Evolutionary conservation across 2,113 vertebrate species (phyloP).

Genomic region (Tenrec ecaudatus): DNA sequence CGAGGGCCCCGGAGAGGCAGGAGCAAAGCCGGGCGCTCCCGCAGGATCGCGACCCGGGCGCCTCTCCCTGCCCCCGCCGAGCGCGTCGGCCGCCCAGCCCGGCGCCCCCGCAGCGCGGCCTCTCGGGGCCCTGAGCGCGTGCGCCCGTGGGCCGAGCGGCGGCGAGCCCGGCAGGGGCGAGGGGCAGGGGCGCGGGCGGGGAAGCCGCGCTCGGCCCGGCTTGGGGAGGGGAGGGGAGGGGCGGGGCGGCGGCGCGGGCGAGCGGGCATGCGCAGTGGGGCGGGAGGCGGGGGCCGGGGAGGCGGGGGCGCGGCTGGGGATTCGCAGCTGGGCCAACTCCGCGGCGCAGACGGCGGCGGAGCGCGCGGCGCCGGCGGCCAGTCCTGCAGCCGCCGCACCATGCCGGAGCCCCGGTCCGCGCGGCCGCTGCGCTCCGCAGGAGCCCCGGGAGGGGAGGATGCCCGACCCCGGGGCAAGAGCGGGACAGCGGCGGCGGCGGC

Average conservation of each 20-base stretch:
- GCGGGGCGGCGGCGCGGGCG: background rate
- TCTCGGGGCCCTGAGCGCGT: background rate
- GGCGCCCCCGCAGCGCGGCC: background rate
- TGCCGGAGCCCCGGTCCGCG: slow-evolving; percentile 60
- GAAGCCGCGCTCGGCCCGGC: background rate
- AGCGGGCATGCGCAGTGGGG: slow-evolving; percentile 74
- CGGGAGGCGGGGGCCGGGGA: slow-evolving; percentile 71
- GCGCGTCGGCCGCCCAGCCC: background rate
- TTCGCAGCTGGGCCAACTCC: slow-evolving; percentile 81
- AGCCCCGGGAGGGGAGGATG: slow-evolving; percentile 67
- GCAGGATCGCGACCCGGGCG: no score
- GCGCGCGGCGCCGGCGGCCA: slow-evolving; percentile 65
- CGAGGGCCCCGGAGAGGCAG: background rate
- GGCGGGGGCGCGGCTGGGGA: slow-evolving; percentile 83
- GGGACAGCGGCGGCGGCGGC: slow-evolving; percentile 51
- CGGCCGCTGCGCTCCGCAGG: slow-evolving; percentile 57
- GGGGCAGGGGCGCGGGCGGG: background rate
- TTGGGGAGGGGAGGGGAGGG: background rate
- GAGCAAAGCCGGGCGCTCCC: no score
- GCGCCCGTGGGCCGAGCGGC: background rate
- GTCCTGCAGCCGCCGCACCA: slow-evolving; percentile 49
- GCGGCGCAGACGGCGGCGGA: slow-evolving; percentile 75
- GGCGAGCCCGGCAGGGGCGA: rapidly evolving
- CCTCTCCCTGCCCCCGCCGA: background rate
- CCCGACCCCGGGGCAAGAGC: slow-evolving; percentile 54